Conservation (phyloP, 2,797 vertebrate species). For the Sphaeramia orbicularis region DNA sequence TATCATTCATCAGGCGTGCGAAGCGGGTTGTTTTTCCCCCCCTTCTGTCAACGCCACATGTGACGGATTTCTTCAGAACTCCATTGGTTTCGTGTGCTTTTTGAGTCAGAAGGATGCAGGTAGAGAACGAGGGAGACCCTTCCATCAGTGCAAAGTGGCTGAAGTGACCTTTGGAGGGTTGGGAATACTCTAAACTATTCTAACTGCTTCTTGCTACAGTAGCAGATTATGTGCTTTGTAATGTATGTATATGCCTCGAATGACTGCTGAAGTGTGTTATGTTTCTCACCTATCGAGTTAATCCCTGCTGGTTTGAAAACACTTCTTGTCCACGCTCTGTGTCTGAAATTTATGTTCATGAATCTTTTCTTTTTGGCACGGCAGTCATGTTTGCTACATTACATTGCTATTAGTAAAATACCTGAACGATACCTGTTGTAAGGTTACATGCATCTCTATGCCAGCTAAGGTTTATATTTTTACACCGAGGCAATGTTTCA, state of each 20-base stretch:
- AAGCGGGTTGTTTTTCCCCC: constrained; percentile 4
- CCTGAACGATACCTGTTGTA: constrained; percentile 39
- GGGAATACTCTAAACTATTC: constrained; percentile 44
- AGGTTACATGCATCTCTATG: constrained; percentile 66
- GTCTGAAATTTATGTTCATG: constrained; percentile 19
- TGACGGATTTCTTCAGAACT: background rate
- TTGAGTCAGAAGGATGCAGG: constrained; percentile 40
- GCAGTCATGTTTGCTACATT: constrained; percentile 51
- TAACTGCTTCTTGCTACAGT: constrained; percentile 28
- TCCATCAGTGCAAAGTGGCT: constrained; percentile 23
- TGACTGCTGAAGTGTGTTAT: constrained; percentile 40
- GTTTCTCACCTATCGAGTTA: constrained; percentile 17
- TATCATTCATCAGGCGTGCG: background rate
- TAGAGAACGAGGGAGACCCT: constrained; percentile 44
- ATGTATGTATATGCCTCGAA: constrained; percentile 30
- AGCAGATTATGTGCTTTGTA: constrained; percentile 68
- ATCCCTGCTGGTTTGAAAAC: constrained; percentile 12
- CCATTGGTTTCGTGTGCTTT: constrained; percentile 66
- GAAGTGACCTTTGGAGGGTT: constrained; percentile 29
- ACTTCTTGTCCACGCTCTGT: constrained; percentile 11
- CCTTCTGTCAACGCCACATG: background rate
- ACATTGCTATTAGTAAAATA: constrained; percentile 38
- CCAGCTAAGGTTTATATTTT: constrained; percentile 44
- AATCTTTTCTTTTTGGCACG: constrained; percentile 40
- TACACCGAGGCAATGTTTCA: constrained; percentile 31